Percentiles rank a stretch among this genome's conserved stretches.
Conservation (phyloP, 37 sponge, comb jelly and placozoan genomes). For the Cliona cf. orientalis region DNA sequence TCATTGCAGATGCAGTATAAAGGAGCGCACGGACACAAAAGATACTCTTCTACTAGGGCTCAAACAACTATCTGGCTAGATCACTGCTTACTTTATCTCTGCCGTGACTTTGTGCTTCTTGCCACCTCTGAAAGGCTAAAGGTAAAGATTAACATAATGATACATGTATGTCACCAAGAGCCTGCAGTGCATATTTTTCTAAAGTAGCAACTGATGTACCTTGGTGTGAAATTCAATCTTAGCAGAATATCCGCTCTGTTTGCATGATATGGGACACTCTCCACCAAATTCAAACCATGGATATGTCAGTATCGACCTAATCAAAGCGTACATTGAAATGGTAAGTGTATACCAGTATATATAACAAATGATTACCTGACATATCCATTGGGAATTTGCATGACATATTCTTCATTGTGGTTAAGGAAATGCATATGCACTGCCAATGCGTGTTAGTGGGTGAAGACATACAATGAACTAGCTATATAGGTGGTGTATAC, state of each 20-base stretch:
- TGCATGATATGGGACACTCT: constrained; percentile 62
- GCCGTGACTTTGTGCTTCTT: neutral
- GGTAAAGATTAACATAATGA: neutral
- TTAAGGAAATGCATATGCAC: constrained; percentile 28
- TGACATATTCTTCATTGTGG: constrained; percentile 69
- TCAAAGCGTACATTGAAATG: neutral
- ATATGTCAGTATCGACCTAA: constrained; percentile 60
- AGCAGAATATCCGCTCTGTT: constrained; percentile 84
- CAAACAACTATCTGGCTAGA: no score
- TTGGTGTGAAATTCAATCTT: constrained; percentile 91
- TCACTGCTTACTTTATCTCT: constrained; percentile 1
- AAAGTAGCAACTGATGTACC: constrained; percentile 12
- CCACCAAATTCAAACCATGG: constrained; percentile 87
- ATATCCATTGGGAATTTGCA: constrained; percentile 70
- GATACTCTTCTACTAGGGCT: no score
- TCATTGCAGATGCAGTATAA: no score
- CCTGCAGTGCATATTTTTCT: neutral
- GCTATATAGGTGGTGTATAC: neutral
- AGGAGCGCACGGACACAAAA: no score
- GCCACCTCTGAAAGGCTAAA: constrained; percentile 7
- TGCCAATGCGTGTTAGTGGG: neutral
- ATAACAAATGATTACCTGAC: constrained; percentile 42
- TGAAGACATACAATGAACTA: neutral
- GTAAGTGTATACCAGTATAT: neutral
- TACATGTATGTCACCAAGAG: neutral